A percentile compares a stretch with the other conserved stretches of the same genome.
Conservation (phyloP, 1,140 invertebrate genomes). For the Platyura marginata region DNA sequence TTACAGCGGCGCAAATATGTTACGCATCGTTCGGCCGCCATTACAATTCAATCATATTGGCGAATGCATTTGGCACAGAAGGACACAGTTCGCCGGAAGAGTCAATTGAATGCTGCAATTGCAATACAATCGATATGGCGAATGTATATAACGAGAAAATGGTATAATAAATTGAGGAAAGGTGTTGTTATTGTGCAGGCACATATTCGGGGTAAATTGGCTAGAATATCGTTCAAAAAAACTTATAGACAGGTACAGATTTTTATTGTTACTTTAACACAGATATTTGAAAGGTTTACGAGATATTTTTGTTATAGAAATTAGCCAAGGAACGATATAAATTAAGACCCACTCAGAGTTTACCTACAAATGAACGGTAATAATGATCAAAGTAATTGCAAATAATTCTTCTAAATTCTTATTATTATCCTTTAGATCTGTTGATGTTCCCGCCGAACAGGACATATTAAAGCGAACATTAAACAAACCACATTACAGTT, state of each 20-base stretch:
- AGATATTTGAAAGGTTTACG: too few relatives aligned
- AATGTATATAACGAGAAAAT: slow-evolving; percentile 39
- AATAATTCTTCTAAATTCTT: too few relatives aligned
- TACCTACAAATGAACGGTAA: slow-evolving; percentile 2
- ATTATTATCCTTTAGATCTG: too few relatives aligned
- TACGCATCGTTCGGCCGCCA: slow-evolving; percentile 46
- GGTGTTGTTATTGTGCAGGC: slow-evolving; percentile 53
- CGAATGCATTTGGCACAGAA: slow-evolving; percentile 38
- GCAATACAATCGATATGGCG: slow-evolving; percentile 63
- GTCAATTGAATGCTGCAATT: slow-evolving; percentile 39
- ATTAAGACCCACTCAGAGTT: slow-evolving; percentile 4
- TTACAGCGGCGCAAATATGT: slow-evolving; percentile 62
- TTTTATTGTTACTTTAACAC: too few relatives aligned
- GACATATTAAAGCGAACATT: too few relatives aligned
- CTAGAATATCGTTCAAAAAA: slow-evolving; percentile 29
- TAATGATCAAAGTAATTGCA: too few relatives aligned
- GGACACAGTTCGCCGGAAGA: slow-evolving; percentile 10
- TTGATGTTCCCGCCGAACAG: too few relatives aligned
- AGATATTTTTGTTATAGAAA: slow-evolving; percentile 1
- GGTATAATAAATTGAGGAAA: slow-evolving; percentile 41
- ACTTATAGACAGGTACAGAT: slow-evolving; percentile 19
- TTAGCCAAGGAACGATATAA: slow-evolving; percentile 1
- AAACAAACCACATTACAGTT: slow-evolving; percentile 1
- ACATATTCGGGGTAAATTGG: slow-evolving; percentile 38
- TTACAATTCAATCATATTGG: slow-evolving; percentile 62